Base-by-base conservation (phyloP, 2,113 vertebrate species). In the Psophia crepitans region DNA sequence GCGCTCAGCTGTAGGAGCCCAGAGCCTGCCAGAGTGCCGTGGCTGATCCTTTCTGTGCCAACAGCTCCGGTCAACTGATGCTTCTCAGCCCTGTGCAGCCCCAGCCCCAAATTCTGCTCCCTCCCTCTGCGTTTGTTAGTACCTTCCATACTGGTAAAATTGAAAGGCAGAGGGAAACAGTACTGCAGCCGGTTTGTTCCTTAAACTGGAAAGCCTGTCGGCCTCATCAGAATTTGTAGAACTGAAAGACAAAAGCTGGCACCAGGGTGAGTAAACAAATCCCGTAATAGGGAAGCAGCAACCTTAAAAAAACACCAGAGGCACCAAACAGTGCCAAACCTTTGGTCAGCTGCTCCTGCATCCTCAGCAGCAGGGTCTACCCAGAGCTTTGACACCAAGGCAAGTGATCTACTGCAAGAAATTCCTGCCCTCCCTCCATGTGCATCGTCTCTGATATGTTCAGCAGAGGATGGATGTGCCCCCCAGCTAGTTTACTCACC, bases 61-160 rank as follows among this genome's bases (percentile, higher is more conserved):
- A 6, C 13, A n/a, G 9, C 37, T 44, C 37, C 0, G 0, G 24
- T 35, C 46, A 60, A 10, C n/a, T 0, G 2, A 22, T 30, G 39
- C 27, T 32, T 33, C 16, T 53, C 46, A 30, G 23, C 18, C 14
- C 41, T 49, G 46, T 28, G 14, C 56, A 81, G 54, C 54, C 64
- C 4, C 64, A 73, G 24, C 28, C 43, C 44, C n/a, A 57, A 9
- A 15, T 58, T 56, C 49, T 70, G 21, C 56, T 70, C 14, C 22
- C 15, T 77, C 30, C 5, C 8, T 35, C 64, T 46, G 28, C 17
- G 9, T 39, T 76, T 63, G 56, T 44, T 10, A 39, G 7, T 61
- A 23, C 14, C 22, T 81, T 76, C 70, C 48, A 10, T 33, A 14
- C 11, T 7, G 5, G 19, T 48, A 48, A 84, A 57, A 61, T 14